phyloP scores from a whole-genome alignment of 2,113 vertebrate species.

The Alligator sinensis region DNA sequence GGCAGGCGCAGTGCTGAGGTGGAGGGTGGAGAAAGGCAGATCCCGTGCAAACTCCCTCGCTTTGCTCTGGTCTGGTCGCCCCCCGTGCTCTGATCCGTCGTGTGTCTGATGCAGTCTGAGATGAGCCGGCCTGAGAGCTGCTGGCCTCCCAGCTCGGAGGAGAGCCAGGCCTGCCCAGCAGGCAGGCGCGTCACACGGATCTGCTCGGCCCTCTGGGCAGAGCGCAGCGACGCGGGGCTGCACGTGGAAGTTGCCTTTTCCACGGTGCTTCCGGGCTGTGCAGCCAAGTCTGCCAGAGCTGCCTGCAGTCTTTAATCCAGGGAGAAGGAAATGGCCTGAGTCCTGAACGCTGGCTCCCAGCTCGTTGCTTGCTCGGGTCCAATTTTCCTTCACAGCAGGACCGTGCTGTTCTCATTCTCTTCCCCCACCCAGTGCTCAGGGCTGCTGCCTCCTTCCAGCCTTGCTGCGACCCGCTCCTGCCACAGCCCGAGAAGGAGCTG shows the following conservation, averaged over 20 bases:
- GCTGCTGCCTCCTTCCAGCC: neutral
- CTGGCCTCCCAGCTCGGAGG: accelerated
- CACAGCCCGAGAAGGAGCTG: accelerated
- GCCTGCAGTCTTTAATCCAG: neutral
- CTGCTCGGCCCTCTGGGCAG: no score
- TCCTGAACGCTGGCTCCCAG: accelerated
- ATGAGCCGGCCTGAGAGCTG: neutral
- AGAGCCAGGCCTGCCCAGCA: accelerated
- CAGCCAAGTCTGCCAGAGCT: neutral
- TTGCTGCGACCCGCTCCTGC: accelerated
- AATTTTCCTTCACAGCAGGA: accelerated
- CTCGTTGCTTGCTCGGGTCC: accelerated
- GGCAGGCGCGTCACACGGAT: neutral
- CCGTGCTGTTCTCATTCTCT: accelerated
- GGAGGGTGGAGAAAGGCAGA: neutral
- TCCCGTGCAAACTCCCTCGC: neutral
- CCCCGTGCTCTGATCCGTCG: no score
- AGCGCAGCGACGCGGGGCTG: accelerated
- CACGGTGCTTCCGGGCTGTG: neutral
- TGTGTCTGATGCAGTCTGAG: accelerated
- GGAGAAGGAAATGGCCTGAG: accelerated
- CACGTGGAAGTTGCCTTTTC: neutral
- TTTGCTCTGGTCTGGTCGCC: neutral
- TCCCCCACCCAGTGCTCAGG: neutral
- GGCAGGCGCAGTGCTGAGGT: neutral